phyloP scores from a whole-genome alignment of 2,113 vertebrate genomes.

The Anoplopoma fimbria region DNA sequence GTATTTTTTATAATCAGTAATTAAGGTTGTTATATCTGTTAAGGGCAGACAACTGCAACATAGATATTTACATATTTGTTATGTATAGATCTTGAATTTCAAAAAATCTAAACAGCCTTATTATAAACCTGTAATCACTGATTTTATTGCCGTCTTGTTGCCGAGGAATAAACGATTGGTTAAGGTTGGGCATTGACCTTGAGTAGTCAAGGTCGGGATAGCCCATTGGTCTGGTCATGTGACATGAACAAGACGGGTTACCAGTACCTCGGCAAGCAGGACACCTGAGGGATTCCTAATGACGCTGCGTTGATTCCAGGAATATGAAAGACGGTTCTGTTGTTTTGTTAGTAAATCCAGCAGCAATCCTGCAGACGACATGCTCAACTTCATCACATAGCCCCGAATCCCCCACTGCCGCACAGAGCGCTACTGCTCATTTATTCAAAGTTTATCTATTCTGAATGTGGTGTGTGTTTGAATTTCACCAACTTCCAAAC shows the following conservation, averaged over 20 bases:
- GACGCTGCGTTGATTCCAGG: not conserved
- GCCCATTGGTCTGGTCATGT: too few relatives aligned
- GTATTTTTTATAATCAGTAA: not conserved
- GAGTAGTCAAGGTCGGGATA: not conserved
- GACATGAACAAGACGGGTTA: too few relatives aligned
- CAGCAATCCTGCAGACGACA: too few relatives aligned
- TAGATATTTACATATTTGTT: not conserved
- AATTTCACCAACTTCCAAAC: too few relatives aligned
- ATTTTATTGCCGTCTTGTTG: not conserved
- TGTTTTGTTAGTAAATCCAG: too few relatives aligned
- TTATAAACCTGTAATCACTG: not conserved
- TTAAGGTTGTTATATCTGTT: not conserved
- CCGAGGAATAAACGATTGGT: too few relatives aligned
- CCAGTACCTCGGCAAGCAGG: not conserved
- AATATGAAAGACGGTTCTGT: not conserved
- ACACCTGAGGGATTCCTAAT: not conserved
- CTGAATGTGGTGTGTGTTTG: not conserved
- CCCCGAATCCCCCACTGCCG: too few relatives aligned
- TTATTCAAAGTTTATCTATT: not conserved
- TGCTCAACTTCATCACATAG: too few relatives aligned
- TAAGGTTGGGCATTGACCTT: too few relatives aligned
- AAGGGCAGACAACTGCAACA: not conserved
- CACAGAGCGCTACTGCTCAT: too few relatives aligned
- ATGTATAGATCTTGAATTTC: not conserved
- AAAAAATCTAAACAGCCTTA: not conserved